Evolutionary conservation across 2,888 invertebrate genomes (phyloP).

Genomic region (Drosophila antonietae): DNA sequence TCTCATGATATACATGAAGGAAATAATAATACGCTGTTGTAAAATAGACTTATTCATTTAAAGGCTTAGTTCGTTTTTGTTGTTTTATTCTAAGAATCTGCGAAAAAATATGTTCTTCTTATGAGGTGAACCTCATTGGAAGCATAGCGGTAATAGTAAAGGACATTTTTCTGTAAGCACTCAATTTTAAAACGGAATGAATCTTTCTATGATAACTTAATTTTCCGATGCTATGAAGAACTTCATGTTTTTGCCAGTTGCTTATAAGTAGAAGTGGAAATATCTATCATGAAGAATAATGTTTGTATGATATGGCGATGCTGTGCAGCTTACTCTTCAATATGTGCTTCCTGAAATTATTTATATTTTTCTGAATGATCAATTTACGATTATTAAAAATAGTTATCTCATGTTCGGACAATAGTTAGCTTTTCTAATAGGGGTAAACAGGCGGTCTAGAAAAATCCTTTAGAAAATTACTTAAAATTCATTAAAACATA

Average conservation of each 20-base stretch:
- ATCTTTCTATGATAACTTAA: neutral
- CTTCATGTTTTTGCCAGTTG: neutral
- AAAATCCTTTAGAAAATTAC: neutral
- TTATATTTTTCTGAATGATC: neutral
- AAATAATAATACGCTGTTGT: slow-evolving; percentile 16
- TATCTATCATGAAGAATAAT: neutral
- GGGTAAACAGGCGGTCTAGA: neutral
- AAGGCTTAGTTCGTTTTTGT: neutral
- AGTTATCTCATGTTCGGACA: neutral
- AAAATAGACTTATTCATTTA: neutral
- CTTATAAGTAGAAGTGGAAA: neutral
- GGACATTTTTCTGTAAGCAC: neutral
- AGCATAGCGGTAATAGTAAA: neutral
- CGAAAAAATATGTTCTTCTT: neutral
- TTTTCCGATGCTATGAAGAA: neutral
- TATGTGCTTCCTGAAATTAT: neutral
- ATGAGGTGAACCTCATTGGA: no score
- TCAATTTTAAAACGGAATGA: neutral
- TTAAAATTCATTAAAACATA: neutral
- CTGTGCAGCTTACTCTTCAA: neutral
- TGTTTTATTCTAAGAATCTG: neutral
- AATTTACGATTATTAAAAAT: neutral
- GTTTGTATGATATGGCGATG: neutral
- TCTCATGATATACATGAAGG: slow-evolving; percentile 28
- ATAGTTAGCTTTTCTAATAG: neutral